Evolutionary conservation across 2,888 invertebrate genomes (phyloP).

Genomic region (Dioctria rufipes): DNA sequence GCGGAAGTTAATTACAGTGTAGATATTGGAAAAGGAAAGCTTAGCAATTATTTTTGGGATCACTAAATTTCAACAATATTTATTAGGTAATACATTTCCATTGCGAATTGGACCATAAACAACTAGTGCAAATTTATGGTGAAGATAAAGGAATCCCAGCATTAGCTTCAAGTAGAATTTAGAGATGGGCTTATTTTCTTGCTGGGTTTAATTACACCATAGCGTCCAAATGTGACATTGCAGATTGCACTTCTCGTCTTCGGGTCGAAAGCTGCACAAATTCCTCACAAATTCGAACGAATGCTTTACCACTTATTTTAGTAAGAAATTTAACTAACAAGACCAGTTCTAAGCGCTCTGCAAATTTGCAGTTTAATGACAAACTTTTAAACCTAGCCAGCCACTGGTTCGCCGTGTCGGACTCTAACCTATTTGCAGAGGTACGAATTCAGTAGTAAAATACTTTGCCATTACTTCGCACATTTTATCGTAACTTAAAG

Average conservation of each 20-base stretch:
- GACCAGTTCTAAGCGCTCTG: too few relatives aligned
- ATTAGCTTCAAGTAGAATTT: slow-evolving; percentile 62
- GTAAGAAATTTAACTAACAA: too few relatives aligned
- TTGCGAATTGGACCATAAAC: slow-evolving; percentile 67
- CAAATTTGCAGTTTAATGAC: too few relatives aligned
- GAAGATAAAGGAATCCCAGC: slow-evolving; percentile 62
- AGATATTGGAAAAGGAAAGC: slow-evolving; percentile 64
- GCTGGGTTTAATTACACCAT: neutral
- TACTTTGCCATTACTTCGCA: too few relatives aligned
- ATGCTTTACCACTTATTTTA: too few relatives aligned
- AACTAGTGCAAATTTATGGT: slow-evolving; percentile 63
- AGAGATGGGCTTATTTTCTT: slow-evolving; percentile 8
- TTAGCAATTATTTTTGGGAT: slow-evolving; percentile 67
- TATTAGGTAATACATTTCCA: slow-evolving; percentile 67
- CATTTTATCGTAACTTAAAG: too few relatives aligned
- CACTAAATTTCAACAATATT: slow-evolving; percentile 67
- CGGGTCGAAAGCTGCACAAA: neutral
- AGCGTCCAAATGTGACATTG: neutral
- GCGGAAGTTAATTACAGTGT: slow-evolving; percentile 63
- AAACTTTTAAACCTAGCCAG: too few relatives aligned
- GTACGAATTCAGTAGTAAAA: too few relatives aligned
- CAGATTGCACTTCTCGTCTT: neutral
- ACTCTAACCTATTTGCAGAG: too few relatives aligned
- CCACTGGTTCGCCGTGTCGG: too few relatives aligned
- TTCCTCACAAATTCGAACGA: too few relatives aligned